A percentile compares a stretch with the other conserved stretches of the same genome.
These are phyloP conservation scores for Enteromius mattozi DNA, from an alignment of 2,797 vertebrate genomes.

Conservation along the genomic window DNA sequence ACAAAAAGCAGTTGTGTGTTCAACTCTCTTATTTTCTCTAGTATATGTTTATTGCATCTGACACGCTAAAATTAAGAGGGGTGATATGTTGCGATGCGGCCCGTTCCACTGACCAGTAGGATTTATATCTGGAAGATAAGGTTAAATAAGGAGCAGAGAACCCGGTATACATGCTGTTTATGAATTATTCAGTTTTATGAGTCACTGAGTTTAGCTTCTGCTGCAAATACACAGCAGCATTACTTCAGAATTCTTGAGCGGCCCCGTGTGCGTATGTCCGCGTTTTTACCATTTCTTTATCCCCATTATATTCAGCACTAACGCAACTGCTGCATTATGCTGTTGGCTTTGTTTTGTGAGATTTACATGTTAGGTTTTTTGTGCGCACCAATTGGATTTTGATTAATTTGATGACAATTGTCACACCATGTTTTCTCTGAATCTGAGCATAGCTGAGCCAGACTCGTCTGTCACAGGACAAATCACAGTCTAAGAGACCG, in stretches of 20 bases:
- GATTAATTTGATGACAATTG: not conserved
- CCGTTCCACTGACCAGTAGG: conserved; percentile 28
- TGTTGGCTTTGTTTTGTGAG: not conserved
- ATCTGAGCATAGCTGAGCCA: not conserved
- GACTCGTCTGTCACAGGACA: not conserved
- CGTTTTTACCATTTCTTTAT: conserved; percentile 9
- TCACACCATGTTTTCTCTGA: not conserved
- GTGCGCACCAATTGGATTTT: not conserved
- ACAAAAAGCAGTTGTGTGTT: not conserved
- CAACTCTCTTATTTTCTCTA: not conserved
- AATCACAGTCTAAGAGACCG: not conserved
- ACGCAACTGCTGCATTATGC: not conserved
- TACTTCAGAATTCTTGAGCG: conserved; percentile 35
- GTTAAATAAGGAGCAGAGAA: conserved; percentile 69
- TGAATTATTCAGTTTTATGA: conserved; percentile 85
- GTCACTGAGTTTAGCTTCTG: conserved; percentile 75
- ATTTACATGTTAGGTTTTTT: not conserved
- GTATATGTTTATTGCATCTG: not conserved
- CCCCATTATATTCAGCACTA: not conserved
- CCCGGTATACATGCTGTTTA: conserved; percentile 75
- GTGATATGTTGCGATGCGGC: not conserved
- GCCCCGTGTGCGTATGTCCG: not conserved
- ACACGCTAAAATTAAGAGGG: conserved; percentile 6
- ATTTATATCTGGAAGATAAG: conserved; percentile 30
- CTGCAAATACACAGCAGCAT: conserved; percentile 34